Conservation (phyloP, 2,888 invertebrate species). For the Amphipyra berbera region DNA sequence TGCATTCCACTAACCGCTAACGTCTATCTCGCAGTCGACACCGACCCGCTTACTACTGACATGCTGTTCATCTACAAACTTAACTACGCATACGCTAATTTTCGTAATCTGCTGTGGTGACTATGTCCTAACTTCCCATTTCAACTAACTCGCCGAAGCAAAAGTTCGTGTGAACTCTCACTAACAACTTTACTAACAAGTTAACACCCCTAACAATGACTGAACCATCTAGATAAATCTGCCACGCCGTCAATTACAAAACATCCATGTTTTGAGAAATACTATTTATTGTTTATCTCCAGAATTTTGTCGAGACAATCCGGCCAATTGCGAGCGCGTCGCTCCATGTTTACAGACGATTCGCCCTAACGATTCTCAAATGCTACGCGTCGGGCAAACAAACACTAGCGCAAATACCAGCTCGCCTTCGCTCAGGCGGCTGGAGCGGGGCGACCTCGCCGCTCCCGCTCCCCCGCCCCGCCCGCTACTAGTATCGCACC, state of each 20-base stretch:
- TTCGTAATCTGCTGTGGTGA: conserved; percentile 81
- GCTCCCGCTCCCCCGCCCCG: conserved; percentile 53
- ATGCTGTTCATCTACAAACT: conserved; percentile 76
- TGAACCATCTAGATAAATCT: conserved; percentile 88
- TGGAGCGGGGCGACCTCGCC: conserved; percentile 39
- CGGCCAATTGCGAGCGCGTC: conserved; percentile 82
- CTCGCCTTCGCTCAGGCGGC: conserved; percentile 65
- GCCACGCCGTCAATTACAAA: conserved; percentile 85
- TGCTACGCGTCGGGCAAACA: conserved; percentile 86
- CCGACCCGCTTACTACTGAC: conserved; percentile 75
- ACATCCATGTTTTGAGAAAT: conserved; percentile 86
- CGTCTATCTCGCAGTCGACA: conserved; percentile 72
- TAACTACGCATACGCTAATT: conserved; percentile 80
- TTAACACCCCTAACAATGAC: conserved; percentile 88
- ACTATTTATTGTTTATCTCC: conserved; percentile 85
- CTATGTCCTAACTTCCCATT: conserved; percentile 82
- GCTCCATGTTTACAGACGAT: conserved; percentile 84
- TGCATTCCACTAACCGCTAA: conserved; percentile 88
- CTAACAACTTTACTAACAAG: conserved; percentile 88
- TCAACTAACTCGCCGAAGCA: conserved; percentile 81
- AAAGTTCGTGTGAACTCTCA: conserved; percentile 85
- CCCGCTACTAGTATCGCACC: conserved; percentile 66
- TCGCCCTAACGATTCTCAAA: conserved; percentile 88
- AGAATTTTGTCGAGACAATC: conserved; percentile 83
- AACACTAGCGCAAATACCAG: conserved; percentile 80